These are phyloP conservation scores for Saccostrea echinata DNA, from an alignment of 1,140 invertebrate species.

Conservation along the genomic window DNA sequence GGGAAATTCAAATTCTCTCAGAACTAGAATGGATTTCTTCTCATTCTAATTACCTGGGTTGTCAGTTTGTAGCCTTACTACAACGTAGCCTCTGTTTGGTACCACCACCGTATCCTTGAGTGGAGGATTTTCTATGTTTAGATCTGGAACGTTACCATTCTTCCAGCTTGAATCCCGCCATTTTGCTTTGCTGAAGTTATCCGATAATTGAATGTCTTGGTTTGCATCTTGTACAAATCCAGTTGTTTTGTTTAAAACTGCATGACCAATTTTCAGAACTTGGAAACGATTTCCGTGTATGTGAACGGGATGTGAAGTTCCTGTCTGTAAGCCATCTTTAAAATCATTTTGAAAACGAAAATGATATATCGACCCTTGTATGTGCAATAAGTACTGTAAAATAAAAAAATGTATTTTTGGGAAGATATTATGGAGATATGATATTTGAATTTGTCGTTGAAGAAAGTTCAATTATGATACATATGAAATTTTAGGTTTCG, in stretches of 20 bases:
- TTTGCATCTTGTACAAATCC: conserved; percentile 18
- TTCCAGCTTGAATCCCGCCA: conserved; percentile 46
- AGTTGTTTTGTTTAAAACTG: not conserved
- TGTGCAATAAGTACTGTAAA: too few relatives aligned
- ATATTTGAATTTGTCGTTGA: too few relatives aligned
- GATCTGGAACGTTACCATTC: conserved; percentile 25
- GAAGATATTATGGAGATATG: too few relatives aligned
- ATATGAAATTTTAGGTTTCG: too few relatives aligned
- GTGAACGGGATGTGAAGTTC: conserved; percentile 42
- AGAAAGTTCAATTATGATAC: too few relatives aligned
- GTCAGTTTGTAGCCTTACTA: not conserved
- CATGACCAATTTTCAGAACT: conserved; percentile 31
- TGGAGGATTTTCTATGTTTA: conserved; percentile 39
- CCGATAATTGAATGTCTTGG: not conserved
- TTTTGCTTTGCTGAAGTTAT: not conserved
- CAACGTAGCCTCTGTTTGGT: conserved; percentile 5
- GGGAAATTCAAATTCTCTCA: too few relatives aligned
- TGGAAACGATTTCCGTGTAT: conserved; percentile 43
- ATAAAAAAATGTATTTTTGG: too few relatives aligned
- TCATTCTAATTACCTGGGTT: not conserved
- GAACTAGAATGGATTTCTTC: too few relatives aligned
- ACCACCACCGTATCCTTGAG: conserved; percentile 51
- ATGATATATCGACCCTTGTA: too few relatives aligned
- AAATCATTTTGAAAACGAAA: too few relatives aligned
- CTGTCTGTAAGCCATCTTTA: not conserved